These are phyloP conservation scores for Rhagoletis zephyria DNA, from an alignment of 1,140 invertebrate genomes.

Conservation along the genomic window DNA sequence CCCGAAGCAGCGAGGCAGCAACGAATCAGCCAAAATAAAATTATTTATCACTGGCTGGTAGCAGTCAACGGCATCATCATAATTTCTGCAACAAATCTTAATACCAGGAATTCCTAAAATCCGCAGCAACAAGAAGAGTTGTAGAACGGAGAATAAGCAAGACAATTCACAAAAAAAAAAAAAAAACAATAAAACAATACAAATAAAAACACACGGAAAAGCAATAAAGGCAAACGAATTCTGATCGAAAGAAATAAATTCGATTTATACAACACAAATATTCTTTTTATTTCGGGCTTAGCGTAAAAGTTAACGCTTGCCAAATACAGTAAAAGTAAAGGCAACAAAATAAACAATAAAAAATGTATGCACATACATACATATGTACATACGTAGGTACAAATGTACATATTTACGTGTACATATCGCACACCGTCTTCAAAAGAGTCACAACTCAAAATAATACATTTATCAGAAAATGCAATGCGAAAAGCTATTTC, in stretches of 20 bases:
- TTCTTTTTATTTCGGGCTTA: slow-evolving; percentile 19
- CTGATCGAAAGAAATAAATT: slow-evolving; percentile 34
- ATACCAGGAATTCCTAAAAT: slow-evolving; percentile 50
- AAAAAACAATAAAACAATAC: neutral
- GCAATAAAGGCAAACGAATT: slow-evolving; percentile 27
- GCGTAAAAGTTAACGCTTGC: neutral
- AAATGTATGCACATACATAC: neutral
- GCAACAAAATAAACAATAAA: neutral
- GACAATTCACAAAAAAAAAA: neutral
- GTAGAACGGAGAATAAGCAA: neutral
- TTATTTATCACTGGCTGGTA: slow-evolving; percentile 37
- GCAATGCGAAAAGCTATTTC: too few species aligned
- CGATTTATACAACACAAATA: slow-evolving; percentile 1
- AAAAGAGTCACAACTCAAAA: too few species aligned
- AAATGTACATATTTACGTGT: too few species aligned
- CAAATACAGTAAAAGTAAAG: neutral
- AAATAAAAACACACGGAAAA: neutral
- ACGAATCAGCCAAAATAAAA: neutral
- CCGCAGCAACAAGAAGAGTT: neutral
- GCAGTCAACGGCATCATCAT: slow-evolving; percentile 29
- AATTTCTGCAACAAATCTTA: slow-evolving; percentile 21
- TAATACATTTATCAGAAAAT: too few species aligned
- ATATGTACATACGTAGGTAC: neutral
- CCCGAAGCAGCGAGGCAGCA: neutral
- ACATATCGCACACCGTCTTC: too few species aligned